Conservation (phyloP, 2,113 vertebrate species). For the Menura novaehollandiae region DNA sequence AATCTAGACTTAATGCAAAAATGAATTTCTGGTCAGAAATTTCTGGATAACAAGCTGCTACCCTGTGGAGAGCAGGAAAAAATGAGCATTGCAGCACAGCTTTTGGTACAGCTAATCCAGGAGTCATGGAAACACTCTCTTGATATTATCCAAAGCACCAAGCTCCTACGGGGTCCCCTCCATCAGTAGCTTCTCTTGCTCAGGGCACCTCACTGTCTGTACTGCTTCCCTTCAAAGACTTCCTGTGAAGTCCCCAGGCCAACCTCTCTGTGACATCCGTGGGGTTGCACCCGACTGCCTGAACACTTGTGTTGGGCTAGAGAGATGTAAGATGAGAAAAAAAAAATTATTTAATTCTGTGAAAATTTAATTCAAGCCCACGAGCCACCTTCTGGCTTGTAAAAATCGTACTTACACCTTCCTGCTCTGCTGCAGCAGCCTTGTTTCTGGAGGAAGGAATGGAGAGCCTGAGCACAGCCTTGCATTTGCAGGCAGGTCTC, state of each 20-base stretch:
- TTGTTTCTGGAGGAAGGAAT: not conserved
- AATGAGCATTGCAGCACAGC: not conserved
- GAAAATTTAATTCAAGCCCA: not conserved
- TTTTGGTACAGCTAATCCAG: not conserved
- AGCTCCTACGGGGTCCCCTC: not conserved
- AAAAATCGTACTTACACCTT: not conserved
- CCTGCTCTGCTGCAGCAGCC: not conserved
- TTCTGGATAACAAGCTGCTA: not conserved
- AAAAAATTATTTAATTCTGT: not conserved
- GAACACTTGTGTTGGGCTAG: not conserved
- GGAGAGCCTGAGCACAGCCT: not conserved
- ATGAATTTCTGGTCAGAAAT: not conserved
- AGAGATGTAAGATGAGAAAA: fast-evolving
- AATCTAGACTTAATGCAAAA: not conserved
- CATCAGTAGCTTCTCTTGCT: not conserved
- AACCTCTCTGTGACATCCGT: not conserved
- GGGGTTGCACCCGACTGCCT: not conserved
- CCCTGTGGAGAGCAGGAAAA: not conserved
- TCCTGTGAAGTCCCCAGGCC: fast-evolving
- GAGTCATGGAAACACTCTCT: not conserved
- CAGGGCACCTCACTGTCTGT: not conserved
- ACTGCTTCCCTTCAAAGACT: not conserved
- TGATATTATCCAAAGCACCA: not conserved
- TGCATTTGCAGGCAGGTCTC: not conserved
- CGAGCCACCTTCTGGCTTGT: not conserved